Percentiles rank a stretch among this genome's conserved stretches.
Evolutionary conservation across 2,113 vertebrate genomes (phyloP).

Genomic region (Cygnus buccinator): DNA sequence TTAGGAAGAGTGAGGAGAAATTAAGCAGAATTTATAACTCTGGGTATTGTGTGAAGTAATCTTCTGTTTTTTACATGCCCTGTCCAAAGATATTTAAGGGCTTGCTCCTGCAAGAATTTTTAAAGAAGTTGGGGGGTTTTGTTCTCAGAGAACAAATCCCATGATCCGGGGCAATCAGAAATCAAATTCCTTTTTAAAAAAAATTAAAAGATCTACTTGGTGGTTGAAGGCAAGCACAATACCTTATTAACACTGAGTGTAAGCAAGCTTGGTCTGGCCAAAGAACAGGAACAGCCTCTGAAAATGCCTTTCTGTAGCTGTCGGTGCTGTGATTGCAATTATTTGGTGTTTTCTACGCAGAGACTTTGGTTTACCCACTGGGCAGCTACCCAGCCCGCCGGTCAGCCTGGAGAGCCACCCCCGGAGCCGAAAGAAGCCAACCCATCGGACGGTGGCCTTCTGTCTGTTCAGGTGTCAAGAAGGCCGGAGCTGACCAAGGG

Average conservation of each 20-base stretch:
- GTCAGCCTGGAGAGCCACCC: not conserved
- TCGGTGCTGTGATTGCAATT: not conserved
- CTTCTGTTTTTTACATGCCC: not conserved
- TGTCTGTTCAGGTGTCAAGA: not conserved
- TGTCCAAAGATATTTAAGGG: not conserved
- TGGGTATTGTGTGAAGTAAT: not conserved
- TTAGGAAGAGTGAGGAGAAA: not conserved
- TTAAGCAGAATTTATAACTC: not conserved
- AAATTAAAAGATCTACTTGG: not conserved
- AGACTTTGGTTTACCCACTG: not conserved
- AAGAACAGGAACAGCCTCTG: not conserved
- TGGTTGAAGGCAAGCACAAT: not conserved
- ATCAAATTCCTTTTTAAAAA: not conserved
- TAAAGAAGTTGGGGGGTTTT: not conserved
- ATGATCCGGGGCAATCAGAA: not conserved
- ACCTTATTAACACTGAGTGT: not conserved
- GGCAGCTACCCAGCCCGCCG: not conserved
- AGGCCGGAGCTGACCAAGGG: not conserved
- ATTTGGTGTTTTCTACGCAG: not conserved
- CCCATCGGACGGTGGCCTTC: not conserved
- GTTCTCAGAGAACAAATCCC: not conserved
- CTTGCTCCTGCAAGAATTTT: not conserved
- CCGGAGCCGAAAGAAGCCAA: not conserved
- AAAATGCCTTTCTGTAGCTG: fast-evolving
- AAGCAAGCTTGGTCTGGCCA: not conserved